Evolutionary conservation across 2,888 invertebrate genomes (phyloP), one percentile per base, ranked within the genome.

Genomic region (Leucoma salicis): DNA sequence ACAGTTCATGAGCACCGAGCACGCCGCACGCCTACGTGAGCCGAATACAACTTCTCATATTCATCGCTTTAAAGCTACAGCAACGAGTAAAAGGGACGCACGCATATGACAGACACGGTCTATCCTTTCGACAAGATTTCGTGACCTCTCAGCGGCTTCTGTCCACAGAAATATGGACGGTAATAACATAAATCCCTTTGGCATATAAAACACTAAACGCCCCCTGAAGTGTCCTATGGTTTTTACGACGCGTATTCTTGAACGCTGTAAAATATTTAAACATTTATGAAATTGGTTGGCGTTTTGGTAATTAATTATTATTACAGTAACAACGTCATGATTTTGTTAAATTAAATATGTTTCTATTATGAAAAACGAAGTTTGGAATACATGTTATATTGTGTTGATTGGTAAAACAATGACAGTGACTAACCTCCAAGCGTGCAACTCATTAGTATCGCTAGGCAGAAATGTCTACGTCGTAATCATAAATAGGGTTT

Each of bases 201-300:
- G 88, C 86, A 87, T 90, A 90, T 90, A 90, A 90, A 90, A 89
- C 89, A 89, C 90, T 90, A 89, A 90, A 89, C 87, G 88, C 78
- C 82, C 81, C 70, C 74, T 70, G 74, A 79, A 81, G 80, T 78
- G 83, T 86, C 84, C 82, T 72, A 73, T 74, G 77, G 72, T 76
- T 82, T 82, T 83, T 79, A 81, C 68, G 73, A 66, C 55, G 61
- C 61, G 62, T 70, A 75, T 71, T 70, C 70, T 63, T 61, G 49
- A 58, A 57, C 53, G 63, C 57, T 55, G 48, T 56, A 61, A 75
- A 78, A 74, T 75, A 72, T 71, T 66, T 63, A 69, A 66, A 67
- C 69, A 64, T 68, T 77, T 79, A 78, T 78, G 74, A 74, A 78
- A 78, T 71, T 75, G 70, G 64, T 52, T 60, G 63, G 51, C 60